A percentile compares a stretch with the other conserved stretches of the same genome.
Conservation (phyloP, 2,888 invertebrate genomes). For the Ophion costatus region DNA sequence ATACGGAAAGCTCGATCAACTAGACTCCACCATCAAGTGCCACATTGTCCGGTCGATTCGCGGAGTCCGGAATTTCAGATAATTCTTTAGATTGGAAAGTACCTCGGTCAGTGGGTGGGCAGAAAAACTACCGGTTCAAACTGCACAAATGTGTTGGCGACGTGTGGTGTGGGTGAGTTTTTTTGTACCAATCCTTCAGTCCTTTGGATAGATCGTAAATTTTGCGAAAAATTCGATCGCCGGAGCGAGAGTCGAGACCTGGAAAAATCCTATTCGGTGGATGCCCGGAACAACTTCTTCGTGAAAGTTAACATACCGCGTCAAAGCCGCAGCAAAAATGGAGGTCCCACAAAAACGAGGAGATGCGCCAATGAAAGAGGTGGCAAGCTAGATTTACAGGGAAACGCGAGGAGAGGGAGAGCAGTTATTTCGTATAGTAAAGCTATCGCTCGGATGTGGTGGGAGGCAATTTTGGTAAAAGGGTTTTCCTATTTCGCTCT, state of each 20-base stretch:
- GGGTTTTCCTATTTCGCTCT: conserved; percentile 79
- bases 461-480: conserved; percentile 81
- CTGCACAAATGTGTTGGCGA: conserved; percentile 35
- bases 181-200: conserved; percentile 29
- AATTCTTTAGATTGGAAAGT: not conserved
- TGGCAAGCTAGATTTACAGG: conserved; percentile 35
- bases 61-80: not conserved
- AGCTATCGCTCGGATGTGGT: conserved; percentile 64
- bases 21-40: not conserved
- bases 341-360: conserved; percentile 8
- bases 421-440: conserved; percentile 72
- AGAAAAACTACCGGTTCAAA: conserved; percentile 7
- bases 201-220: conserved; percentile 31
- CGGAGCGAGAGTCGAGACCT: not conserved
- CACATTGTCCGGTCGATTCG: not conserved
- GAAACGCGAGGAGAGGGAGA: conserved; percentile 29
- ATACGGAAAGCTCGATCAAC: not conserved
- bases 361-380: not conserved
- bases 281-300: conserved; percentile 36
- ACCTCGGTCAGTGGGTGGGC: not conserved
- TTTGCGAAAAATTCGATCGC: conserved; percentile 44
- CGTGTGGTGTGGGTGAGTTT: conserved; percentile 20
- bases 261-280: conserved; percentile 14
- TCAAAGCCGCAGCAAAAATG: conserved; percentile 11
- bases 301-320: conserved; percentile 40